These are phyloP conservation scores for Silurus lanzhouensis DNA, from an alignment of 2,797 vertebrate genomes.

Conservation along the genomic window DNA sequence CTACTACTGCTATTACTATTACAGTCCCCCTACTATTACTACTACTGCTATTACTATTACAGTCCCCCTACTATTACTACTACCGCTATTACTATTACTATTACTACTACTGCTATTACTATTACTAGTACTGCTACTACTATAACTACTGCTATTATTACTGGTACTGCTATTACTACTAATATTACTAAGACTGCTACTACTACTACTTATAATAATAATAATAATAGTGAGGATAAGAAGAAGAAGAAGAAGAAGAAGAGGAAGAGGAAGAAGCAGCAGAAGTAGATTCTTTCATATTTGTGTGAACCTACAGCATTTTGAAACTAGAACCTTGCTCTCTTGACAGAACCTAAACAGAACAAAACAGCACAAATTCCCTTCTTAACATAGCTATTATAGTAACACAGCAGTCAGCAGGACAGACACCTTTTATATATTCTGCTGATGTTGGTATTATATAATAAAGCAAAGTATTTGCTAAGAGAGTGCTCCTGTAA, in stretches of 20 bases:
- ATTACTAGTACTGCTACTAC: too few species aligned
- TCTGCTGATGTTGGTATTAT: neutral
- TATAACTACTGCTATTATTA: too few species aligned
- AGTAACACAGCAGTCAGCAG: neutral
- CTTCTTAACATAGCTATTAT: neutral
- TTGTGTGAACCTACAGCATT: neutral
- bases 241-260: neutral
- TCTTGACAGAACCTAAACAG: neutral
- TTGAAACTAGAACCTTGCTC: neutral
- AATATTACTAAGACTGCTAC: too few species aligned
- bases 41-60: too few species aligned
- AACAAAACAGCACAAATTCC: neutral
- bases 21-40: too few species aligned
- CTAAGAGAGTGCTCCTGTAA: conserved; percentile 14
- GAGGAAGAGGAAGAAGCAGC: neutral
- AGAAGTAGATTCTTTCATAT: neutral
- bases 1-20: too few species aligned
- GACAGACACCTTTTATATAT: neutral
- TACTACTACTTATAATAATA: too few species aligned
- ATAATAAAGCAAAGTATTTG: neutral
- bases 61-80: too few species aligned
- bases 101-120: too few species aligned
- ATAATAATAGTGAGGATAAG: neutral
- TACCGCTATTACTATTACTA: too few species aligned
- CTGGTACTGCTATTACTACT: too few species aligned